These are phyloP conservation scores for Taenioides sp. DNA, from an alignment of 2,797 vertebrate species.

Conservation along the genomic window DNA sequence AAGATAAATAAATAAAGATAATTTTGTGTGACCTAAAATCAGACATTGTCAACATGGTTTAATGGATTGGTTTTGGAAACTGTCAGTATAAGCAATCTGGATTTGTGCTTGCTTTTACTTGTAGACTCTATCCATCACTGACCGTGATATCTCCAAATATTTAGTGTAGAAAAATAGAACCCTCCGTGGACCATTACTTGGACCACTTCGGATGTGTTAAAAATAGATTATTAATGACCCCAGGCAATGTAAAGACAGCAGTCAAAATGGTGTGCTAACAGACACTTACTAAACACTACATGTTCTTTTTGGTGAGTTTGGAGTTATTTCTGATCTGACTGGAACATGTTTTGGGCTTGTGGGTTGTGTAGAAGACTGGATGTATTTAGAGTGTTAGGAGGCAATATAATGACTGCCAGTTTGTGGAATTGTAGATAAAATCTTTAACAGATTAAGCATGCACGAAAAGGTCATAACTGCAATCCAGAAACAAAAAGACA, in stretches of 20 bases:
- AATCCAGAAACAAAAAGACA: background rate
- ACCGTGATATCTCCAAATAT: conserved; percentile 15
- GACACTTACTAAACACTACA: background rate
- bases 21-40: background rate
- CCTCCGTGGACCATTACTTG: conserved; percentile 3
- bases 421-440: background rate
- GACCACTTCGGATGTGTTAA: conserved; percentile 19
- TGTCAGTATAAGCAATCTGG: background rate
- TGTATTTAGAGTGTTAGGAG: conserved; percentile 3
- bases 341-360: conserved; percentile 5
- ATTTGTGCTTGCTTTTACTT: conserved; percentile 3
- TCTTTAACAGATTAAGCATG: background rate
- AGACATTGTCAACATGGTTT: conserved; percentile 4
- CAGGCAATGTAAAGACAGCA: conserved; percentile 2
- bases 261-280: background rate
- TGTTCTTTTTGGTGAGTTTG: background rate
- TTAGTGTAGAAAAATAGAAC: conserved; percentile 19
- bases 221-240: conserved; percentile 18
- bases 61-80: conserved; percentile 9
- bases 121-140: conserved; percentile 16
- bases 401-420: background rate
- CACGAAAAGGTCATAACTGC: background rate
- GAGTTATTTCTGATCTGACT: conserved; percentile 2
- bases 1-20: background rate
- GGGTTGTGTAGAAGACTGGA: conserved; percentile 5